phyloP scores from a whole-genome alignment of 1,140 invertebrate species.

The Adelges cooleyi region DNA sequence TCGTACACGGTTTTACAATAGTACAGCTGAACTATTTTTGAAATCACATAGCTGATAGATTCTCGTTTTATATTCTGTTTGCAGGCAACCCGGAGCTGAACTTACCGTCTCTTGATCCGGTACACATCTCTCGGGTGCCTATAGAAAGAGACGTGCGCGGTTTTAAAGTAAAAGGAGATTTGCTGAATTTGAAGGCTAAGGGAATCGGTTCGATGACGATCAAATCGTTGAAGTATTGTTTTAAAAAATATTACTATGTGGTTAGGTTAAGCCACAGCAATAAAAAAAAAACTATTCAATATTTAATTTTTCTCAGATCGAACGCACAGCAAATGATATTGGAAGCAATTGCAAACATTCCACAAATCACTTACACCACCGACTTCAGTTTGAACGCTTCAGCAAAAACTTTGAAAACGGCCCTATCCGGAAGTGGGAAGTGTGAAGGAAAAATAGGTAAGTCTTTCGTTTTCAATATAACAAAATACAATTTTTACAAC shows the following conservation, averaged over 20 bases:
- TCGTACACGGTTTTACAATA: too few relatives aligned
- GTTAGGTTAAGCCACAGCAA: too few relatives aligned
- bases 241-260: too few relatives aligned
- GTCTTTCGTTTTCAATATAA: too few relatives aligned
- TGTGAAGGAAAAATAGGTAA: slow-evolving; percentile 1
- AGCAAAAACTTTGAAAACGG: neutral
- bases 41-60: too few relatives aligned
- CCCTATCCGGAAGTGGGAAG: neutral
- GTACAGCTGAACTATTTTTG: too few relatives aligned
- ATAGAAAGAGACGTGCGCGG: neutral
- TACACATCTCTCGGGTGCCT: neutral
- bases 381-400: neutral
- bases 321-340: neutral
- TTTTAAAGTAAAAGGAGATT: neutral
- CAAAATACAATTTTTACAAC: too few relatives aligned
- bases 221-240: neutral
- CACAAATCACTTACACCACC: neutral
- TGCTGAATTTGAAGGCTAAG: neutral
- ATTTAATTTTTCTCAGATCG: neutral
- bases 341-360: neutral
- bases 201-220: neutral
- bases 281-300: too few relatives aligned
- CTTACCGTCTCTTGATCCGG: neutral
- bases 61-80: neutral
- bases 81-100: neutral